Evolutionary conservation across 2,888 invertebrate genomes (phyloP), one percentile per base, ranked within the genome.

Genomic region (Homarus gammarus): DNA sequence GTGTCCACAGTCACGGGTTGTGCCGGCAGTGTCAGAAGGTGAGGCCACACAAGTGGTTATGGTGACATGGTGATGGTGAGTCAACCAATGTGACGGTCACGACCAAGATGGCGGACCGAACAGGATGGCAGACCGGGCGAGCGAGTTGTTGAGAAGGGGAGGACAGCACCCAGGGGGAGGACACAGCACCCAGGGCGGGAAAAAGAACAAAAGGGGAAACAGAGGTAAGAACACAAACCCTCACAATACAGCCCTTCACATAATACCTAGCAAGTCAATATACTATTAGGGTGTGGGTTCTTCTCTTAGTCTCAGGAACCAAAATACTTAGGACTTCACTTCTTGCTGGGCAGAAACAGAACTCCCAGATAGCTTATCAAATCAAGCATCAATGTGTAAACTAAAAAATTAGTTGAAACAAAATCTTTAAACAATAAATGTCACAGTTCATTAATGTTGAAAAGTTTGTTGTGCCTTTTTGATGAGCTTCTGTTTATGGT

Each of bases 151-250:
- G 88, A 77, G 88, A 75, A 44, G 72, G 82, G 81, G 81, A 88
- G 84, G 84, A 83, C 87, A 81, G 87, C 90, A 87, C 87, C 87
- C 90, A 84, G 70, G 87, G 87, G 49, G 79, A 87, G 73, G 81
- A n/a, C 86, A 90, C 87, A 81, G 87, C 90, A 87, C 87, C 87
- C 90, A 84, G 70, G 87, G 87, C 64, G 79, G 90, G 73, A 84
- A n/a, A 87, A 49, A 87, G 84, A 84, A 79, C 64, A 56, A 83
- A n/a, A 73, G 81, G 84, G 83, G 79, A 90, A 77, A 87, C 84
- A 83, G 36, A 82, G 84, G 75, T 88, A 77, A 84, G 88, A 88
- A 88, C 88, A 84, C 72, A 56, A 64, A 83, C 83, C 73, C 79
- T 81, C 56, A 81, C 79, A 70, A 81, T 73, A 86, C 68, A 68